phyloP scores from a whole-genome alignment of 2,888 invertebrate species.

The Coecobrya sp. region DNA sequence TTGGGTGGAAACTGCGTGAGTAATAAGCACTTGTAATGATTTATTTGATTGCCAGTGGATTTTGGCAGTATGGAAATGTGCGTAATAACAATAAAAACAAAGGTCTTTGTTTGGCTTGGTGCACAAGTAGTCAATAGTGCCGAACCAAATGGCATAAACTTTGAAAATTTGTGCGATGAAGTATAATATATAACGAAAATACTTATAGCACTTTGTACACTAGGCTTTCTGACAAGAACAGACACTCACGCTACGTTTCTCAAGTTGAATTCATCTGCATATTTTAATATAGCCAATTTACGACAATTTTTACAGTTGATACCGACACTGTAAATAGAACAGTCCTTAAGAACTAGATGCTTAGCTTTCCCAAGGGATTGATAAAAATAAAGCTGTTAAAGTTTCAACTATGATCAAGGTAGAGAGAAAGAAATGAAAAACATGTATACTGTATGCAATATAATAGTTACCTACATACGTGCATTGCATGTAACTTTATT shows the following conservation, averaged over 20 bases:
- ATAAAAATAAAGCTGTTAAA: constrained; percentile 23
- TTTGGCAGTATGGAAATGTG: constrained; percentile 67
- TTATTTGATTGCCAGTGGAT: constrained; percentile 58
- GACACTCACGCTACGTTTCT: not conserved
- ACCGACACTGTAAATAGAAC: not conserved
- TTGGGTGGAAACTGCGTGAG: constrained; percentile 64
- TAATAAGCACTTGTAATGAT: constrained; percentile 63
- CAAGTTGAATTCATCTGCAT: constrained; percentile 31
- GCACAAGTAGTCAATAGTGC: constrained; percentile 46
- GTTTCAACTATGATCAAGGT: not conserved
- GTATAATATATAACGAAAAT: not conserved
- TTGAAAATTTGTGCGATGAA: not conserved
- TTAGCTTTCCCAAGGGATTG: constrained; percentile 23
- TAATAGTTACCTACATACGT: not conserved
- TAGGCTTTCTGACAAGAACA: not conserved
- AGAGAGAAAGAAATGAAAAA: not conserved
- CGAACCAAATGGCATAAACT: not conserved
- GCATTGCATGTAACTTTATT: constrained; percentile 6
- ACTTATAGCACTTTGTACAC: not conserved
- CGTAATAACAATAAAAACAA: constrained; percentile 59
- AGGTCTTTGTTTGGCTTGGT: constrained; percentile 50
- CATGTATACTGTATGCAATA: too few species aligned
- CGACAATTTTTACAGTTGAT: not conserved
- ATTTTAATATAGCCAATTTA: constrained; percentile 31
- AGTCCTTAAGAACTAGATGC: not conserved